Evolutionary conservation across 1,140 invertebrate species (phyloP).

Genomic region (Drosophila paulistorum): DNA sequence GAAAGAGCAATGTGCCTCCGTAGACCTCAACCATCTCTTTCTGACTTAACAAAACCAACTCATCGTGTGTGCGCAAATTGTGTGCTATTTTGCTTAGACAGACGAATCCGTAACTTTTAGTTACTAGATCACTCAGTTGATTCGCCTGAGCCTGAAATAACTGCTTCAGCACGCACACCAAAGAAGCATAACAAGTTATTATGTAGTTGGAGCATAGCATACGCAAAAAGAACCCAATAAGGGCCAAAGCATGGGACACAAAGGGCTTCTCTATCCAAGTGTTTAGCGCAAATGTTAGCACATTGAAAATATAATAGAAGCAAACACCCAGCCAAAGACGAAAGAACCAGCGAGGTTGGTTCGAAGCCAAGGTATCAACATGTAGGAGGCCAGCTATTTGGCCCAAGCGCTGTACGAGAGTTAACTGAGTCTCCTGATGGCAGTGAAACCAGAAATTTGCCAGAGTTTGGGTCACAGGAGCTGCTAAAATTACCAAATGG

Average conservation of each 20-base stretch:
- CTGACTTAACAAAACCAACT: conserved; percentile 38
- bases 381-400: conserved; percentile 2
- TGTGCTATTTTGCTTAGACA: conserved; percentile 3
- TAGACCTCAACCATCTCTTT: conserved; percentile 45
- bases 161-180: conserved; percentile 29
- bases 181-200: conserved; percentile 37
- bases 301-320: not conserved
- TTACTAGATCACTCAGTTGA: conserved; percentile 11
- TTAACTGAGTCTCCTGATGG: conserved; percentile 33
- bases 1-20: conserved; percentile 46
- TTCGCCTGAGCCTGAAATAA: conserved; percentile 29
- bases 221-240: conserved; percentile 32
- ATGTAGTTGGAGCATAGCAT: conserved; percentile 39
- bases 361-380: conserved; percentile 1
- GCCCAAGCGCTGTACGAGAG: conserved; percentile 28
- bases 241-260: conserved; percentile 10
- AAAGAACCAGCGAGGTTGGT: conserved; percentile 7
- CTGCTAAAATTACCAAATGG: conserved; percentile 40
- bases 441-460: conserved; percentile 49
- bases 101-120: not conserved
- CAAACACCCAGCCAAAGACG: conserved; percentile 26
- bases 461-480: conserved; percentile 35
- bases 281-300: not conserved
- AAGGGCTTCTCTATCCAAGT: conserved; percentile 6
- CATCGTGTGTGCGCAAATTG: conserved; percentile 30